A percentile compares a stretch with the other conserved stretches of the same genome.
Evolutionary conservation across 2,888 invertebrate genomes (phyloP).

Genomic region (Brachycybe producta): DNA sequence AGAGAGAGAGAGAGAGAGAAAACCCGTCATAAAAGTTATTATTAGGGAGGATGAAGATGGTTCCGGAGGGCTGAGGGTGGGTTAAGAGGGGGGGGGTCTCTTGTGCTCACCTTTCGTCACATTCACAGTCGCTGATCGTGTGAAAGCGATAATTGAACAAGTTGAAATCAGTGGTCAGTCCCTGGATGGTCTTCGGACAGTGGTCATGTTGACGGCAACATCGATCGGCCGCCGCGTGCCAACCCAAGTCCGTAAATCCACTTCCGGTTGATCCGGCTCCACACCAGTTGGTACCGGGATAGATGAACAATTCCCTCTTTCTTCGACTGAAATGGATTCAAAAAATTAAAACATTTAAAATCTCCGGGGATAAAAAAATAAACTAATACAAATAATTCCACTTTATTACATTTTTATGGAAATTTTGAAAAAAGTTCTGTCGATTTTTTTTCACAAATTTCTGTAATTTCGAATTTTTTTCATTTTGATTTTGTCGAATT

Average conservation of each 20-base stretch:
- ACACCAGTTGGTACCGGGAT: slow-evolving; percentile 85
- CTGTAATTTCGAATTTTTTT: no score
- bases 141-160: slow-evolving; percentile 79
- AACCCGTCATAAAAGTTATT: no score
- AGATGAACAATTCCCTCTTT: slow-evolving; percentile 23
- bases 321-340: slow-evolving; percentile 21
- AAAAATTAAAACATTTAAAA: neutral
- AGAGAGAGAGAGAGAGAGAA: no score
- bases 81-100: no score
- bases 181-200: slow-evolving; percentile 72
- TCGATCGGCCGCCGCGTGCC: slow-evolving; percentile 65
- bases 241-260: slow-evolving; percentile 68
- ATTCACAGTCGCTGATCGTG: slow-evolving; percentile 81
- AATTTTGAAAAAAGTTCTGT: no score
- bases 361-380: neutral
- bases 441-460: no score
- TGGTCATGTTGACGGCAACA: slow-evolving; percentile 78
- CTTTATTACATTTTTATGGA: neutral
- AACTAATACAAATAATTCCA: no score
- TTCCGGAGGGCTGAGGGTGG: no score
- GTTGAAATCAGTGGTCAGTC: slow-evolving; percentile 68
- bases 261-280: slow-evolving; percentile 73
- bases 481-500: no score
- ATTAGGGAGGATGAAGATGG: no score
- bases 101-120: slow-evolving; percentile 63